Conservation (phyloP, 2,113 vertebrate genomes). For the Pteruthius melanotis region DNA sequence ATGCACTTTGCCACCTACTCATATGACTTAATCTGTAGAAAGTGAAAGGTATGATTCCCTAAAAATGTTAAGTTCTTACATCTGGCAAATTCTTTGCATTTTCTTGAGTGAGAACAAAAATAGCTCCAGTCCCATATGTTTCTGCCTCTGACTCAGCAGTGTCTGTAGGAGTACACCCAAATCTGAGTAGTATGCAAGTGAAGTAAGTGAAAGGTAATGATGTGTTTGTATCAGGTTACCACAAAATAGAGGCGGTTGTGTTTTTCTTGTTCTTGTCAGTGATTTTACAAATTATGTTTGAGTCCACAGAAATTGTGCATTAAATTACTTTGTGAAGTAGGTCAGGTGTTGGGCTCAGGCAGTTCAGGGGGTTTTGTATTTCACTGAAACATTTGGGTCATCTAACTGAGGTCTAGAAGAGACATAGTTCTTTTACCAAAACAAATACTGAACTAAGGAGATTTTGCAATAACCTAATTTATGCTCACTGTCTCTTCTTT, state of each 20-base stretch:
- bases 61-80: not conserved
- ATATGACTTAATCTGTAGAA: not conserved
- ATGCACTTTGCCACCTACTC: not conserved
- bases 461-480: not conserved
- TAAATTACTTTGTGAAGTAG: constrained; percentile 30
- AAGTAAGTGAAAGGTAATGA: not conserved
- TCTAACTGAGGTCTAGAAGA: not conserved
- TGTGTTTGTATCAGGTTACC: not conserved
- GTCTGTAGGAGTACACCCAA: constrained; percentile 19
- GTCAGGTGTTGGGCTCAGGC: not conserved
- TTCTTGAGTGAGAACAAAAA: constrained; percentile 5
- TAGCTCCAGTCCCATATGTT: constrained; percentile 22
- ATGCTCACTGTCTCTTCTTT: constrained; percentile 1
- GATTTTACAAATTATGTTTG: not conserved
- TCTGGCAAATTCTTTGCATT: not conserved
- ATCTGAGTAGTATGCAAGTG: not conserved
- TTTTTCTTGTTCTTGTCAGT: not conserved
- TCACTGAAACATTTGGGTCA: not conserved
- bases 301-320: constrained; percentile 13
- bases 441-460: not conserved
- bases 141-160: constrained; percentile 54
- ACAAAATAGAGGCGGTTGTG: not conserved
- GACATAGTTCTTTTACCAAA: not conserved
- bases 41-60: not conserved
- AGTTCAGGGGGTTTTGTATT: not conserved